Percentiles rank a stretch among this genome's conserved stretches.
Conservation (phyloP, 2,888 invertebrate species). For the Mimachlamys varia region DNA sequence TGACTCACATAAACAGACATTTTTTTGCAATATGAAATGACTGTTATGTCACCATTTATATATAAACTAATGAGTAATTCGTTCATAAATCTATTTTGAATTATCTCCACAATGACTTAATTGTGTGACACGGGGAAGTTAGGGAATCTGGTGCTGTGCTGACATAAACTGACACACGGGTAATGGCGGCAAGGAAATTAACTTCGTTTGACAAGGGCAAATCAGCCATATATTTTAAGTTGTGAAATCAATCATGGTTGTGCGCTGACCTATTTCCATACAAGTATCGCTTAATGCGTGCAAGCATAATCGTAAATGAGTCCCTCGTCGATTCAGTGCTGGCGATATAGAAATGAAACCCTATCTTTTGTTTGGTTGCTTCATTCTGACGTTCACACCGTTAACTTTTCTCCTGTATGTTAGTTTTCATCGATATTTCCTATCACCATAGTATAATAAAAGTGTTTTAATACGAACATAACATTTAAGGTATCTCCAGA, state of each 20-base stretch:
- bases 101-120: background rate
- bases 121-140: background rate
- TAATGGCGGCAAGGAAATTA: background rate
- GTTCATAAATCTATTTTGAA: background rate
- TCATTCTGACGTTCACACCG: background rate
- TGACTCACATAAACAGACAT: background rate
- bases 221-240: background rate
- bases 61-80: background rate
- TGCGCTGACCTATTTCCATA: background rate
- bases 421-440: too few relatives aligned
- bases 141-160: background rate
- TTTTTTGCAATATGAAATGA: background rate
- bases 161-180: background rate
- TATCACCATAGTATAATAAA: too few relatives aligned
- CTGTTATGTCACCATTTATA: background rate
- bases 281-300: background rate
- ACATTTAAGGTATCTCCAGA: too few relatives aligned
- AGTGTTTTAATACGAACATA: too few relatives aligned
- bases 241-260: background rate
- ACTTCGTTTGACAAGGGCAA: background rate
- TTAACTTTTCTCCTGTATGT: too few relatives aligned
- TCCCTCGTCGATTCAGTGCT: background rate
- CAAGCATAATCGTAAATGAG: background rate
- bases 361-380: background rate
- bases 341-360: background rate